Percentiles rank a stretch among this genome's conserved stretches.
Evolutionary conservation across 1,140 invertebrate species (phyloP).

Genomic region (Microplitis mediator): DNA sequence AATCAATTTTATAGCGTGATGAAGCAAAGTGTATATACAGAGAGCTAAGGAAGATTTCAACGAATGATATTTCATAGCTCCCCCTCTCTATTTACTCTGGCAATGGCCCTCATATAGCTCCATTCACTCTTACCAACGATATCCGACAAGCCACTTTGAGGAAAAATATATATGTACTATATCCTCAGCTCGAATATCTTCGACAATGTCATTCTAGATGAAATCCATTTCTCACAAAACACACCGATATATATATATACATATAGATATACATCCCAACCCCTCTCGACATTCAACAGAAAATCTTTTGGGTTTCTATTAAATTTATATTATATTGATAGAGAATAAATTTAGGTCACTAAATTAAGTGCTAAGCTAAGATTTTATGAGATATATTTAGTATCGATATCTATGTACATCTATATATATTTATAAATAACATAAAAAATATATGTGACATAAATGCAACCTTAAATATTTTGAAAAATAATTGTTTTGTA

Average conservation of each 20-base stretch:
- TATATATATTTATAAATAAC: no score
- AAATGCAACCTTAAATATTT: no score
- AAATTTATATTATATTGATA: background rate
- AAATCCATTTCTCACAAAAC: conserved; percentile 4
- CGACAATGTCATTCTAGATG: conserved; percentile 1
- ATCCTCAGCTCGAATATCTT: background rate
- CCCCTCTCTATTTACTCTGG: background rate
- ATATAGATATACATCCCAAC: background rate
- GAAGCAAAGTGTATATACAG: background rate
- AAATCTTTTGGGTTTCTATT: background rate
- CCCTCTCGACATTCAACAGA: background rate
- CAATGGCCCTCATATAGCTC: conserved; percentile 1
- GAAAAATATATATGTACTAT: background rate
- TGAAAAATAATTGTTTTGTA: no score
- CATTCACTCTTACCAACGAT: background rate
- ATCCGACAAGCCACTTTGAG: background rate
- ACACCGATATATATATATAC: background rate
- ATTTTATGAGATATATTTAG: no score
- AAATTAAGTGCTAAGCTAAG: no score
- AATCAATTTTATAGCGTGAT: background rate
- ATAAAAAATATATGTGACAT: no score
- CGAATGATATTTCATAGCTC: background rate
- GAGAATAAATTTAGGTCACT: no score
- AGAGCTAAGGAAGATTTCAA: background rate
- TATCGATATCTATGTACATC: no score